Conservation (phyloP, 2,888 invertebrate species). For the Fissipunctia ypsillon region DNA sequence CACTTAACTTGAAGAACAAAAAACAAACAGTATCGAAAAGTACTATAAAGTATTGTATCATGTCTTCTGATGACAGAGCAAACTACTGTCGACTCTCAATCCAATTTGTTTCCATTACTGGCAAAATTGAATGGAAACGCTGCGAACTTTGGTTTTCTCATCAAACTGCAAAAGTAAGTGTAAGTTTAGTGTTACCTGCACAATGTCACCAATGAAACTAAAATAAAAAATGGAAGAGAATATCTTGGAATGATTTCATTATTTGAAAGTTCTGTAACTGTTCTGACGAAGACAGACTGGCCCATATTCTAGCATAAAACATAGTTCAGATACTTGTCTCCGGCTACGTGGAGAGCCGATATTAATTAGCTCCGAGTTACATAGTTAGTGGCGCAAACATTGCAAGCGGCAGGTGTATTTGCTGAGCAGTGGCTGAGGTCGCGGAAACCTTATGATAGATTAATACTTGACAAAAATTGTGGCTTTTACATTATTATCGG, state of each 20-base stretch:
- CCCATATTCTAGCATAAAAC: conserved; percentile 24
- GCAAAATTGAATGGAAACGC: conserved; percentile 60
- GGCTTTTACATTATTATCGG: neutral
- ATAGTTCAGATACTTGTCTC: conserved; percentile 44
- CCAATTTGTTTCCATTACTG: conserved; percentile 53
- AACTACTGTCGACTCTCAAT: conserved; percentile 39
- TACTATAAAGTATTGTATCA: conserved; percentile 37
- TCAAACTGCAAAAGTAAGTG: conserved; percentile 40
- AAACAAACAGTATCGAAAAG: conserved; percentile 28
- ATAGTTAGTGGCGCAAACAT: conserved; percentile 60
- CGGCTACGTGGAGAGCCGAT: conserved; percentile 35
- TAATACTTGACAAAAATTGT: conserved; percentile 17
- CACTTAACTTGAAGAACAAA: conserved; percentile 28
- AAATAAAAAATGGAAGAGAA: conserved; percentile 23
- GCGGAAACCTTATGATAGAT: conserved; percentile 23
- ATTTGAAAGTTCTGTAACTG: conserved; percentile 21
- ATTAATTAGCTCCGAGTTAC: conserved; percentile 66
- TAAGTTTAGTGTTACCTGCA: conserved; percentile 47
- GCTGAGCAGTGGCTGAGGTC: conserved; percentile 43
- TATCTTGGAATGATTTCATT: conserved; percentile 19
- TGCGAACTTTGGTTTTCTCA: conserved; percentile 53
- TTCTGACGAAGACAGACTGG: conserved; percentile 32
- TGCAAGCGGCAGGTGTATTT: conserved; percentile 61
- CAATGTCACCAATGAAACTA: conserved; percentile 22
- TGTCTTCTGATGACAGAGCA: conserved; percentile 40